These are phyloP conservation scores for Macrobrachium nipponense DNA, from an alignment of 1,140 invertebrate genomes.

Conservation along the genomic window DNA sequence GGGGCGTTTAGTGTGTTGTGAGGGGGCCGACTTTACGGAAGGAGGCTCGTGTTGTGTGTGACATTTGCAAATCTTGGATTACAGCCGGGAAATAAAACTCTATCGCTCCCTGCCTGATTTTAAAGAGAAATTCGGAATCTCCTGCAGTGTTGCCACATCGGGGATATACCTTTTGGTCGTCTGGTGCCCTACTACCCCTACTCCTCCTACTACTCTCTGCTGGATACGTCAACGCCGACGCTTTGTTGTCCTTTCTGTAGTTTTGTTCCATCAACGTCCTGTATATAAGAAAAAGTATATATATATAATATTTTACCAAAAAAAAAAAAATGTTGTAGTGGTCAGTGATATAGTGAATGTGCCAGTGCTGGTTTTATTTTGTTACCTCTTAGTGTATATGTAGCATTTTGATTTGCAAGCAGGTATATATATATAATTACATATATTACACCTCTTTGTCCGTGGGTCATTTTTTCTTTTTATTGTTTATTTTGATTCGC, in stretches of 20 bases:
- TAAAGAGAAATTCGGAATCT: background rate
- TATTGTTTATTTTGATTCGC: too few species aligned
- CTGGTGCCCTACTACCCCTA: background rate
- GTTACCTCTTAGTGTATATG: too few species aligned
- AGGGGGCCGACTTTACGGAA: constrained; percentile 7
- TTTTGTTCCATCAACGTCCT: too few species aligned
- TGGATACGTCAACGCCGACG: background rate
- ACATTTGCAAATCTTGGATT: constrained; percentile 23
- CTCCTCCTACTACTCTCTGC: constrained; percentile 1
- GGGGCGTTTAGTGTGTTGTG: constrained; percentile 28
- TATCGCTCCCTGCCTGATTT: constrained; percentile 19
- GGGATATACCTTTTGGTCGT: constrained; percentile 27
- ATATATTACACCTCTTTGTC: too few species aligned
- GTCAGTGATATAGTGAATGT: too few species aligned
- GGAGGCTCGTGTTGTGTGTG: constrained; percentile 41
- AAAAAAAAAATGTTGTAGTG: too few species aligned
- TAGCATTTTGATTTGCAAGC: too few species aligned
- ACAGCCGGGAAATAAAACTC: constrained; percentile 11
- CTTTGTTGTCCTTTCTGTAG: background rate
- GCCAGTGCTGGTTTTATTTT: too few species aligned
- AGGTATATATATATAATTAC: too few species aligned
- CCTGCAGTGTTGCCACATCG: constrained; percentile 46
- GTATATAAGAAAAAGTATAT: too few species aligned
- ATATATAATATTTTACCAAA: too few species aligned
- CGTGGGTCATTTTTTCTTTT: too few species aligned